phyloP scores from a whole-genome alignment of 2,888 invertebrate genomes.

The Argyresthia goedartella region DNA sequence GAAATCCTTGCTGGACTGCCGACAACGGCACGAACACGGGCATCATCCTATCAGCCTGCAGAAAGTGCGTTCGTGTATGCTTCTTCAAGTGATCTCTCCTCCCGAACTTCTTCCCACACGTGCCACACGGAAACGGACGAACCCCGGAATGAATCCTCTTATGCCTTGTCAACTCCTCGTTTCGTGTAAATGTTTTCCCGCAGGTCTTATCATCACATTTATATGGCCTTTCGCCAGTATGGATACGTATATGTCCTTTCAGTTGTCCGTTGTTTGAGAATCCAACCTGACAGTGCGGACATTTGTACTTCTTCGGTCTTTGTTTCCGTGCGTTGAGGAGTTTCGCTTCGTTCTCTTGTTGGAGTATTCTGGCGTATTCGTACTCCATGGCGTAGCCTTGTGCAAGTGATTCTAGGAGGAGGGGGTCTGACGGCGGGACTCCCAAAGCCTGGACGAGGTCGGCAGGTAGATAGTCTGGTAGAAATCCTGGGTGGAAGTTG shows the following conservation, averaged over 20 bases:
- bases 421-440: conserved; percentile 54
- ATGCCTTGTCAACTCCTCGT: conserved; percentile 93
- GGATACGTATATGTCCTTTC: conserved; percentile 91
- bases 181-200: conserved; percentile 91
- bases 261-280: conserved; percentile 96
- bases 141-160: conserved; percentile 90
- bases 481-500: conserved; percentile 27
- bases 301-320: conserved; percentile 91
- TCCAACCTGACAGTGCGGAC: conserved; percentile 89
- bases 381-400: conserved; percentile 75
- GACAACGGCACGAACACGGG: conserved; percentile 73
- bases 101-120: conserved; percentile 94
- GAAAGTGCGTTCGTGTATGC: conserved; percentile 87
- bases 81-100: conserved; percentile 95
- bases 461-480: conserved; percentile 45
- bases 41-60: conserved; percentile 73
- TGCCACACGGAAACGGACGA: conserved; percentile 86
- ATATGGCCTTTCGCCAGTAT: conserved; percentile 92
- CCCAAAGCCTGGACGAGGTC: conserved; percentile 61
- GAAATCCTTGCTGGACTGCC: conserved; percentile 55
- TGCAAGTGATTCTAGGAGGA: conserved; percentile 59
- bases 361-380: conserved; percentile 78
- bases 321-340: conserved; percentile 78
- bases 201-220: conserved; percentile 88
- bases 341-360: conserved; percentile 79